Evolutionary conservation across 2,888 invertebrate genomes (phyloP), one percentile per base, ranked within the genome.

Genomic region (Keiferia lycopersicella): DNA sequence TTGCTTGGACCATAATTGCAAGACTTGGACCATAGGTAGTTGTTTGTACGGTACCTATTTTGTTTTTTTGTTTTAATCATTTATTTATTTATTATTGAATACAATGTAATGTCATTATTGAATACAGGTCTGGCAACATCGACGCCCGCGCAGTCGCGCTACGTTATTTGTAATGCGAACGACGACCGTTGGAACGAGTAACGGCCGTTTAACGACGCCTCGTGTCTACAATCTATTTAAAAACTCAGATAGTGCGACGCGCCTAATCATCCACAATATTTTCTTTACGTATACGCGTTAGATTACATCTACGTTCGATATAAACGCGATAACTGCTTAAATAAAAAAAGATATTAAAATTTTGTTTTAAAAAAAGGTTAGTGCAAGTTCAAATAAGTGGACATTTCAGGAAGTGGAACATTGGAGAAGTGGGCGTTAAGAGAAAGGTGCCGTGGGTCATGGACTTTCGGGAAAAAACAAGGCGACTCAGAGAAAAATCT

Each of bases 121-220:
- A 10, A 16, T 8, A 20, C 18, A 1, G 11, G 26, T 53, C 51
- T 53, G 51, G 51, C 51, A 53, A 22, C 3, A 4, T 4, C 26
- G 26, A 14, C 22, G 22, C 14, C 22, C 11, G 22, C 51, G 10
- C 14, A 12, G 51, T 1, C 20, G 22, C 51, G 51, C 20, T 7
- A 16, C 45, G n/a, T 16, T n/a, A n/a, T n/a, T n/a, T n/a, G 14
- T 12, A 14, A 26, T 14, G 39, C 34, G 22, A 38, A 62, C 51
- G 34, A 39, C 39, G 34, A 39, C 39, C 34, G 38, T 58, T 39
- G 57, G 38, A 34, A 60, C 22, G 41, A 60, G 59, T 39, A 60
- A 60, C 39, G 41, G 41, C 41, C 38, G 34, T 34, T 58, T 38
- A 38, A 45, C 39, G 60, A 41, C 41, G 45, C 41, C 26, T 58